phyloP scores from a whole-genome alignment of 2,113 vertebrate species.

The Cyprinodon brontotheroides region DNA sequence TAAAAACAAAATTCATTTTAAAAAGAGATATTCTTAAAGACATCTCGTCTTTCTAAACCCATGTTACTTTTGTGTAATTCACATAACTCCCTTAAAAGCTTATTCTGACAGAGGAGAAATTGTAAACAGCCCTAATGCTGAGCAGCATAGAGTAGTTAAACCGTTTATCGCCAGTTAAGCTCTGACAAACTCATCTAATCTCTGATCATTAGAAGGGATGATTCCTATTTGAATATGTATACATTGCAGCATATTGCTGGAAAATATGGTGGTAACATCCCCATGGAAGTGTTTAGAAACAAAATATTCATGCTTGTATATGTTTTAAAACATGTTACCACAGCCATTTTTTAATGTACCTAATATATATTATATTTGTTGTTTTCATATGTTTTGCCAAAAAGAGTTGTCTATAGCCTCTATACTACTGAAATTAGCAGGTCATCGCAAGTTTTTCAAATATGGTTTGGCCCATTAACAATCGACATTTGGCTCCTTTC shows the following conservation, averaged over 20 bases:
- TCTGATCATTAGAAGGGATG: conserved; percentile 41
- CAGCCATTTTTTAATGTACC: no score
- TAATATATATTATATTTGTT: no score
- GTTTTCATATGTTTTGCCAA: no score
- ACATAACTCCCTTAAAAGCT: conserved; percentile 24
- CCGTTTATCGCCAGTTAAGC: conserved; percentile 57
- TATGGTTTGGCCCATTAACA: no score
- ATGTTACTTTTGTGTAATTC: not conserved
- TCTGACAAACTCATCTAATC: conserved; percentile 30
- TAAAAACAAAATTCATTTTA: not conserved
- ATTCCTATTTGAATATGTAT: conserved; percentile 58
- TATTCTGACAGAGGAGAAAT: conserved; percentile 31
- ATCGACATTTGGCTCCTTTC: no score
- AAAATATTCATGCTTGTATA: not conserved
- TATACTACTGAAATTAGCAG: no score
- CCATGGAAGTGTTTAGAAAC: not conserved
- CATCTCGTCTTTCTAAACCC: not conserved
- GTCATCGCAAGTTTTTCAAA: no score
- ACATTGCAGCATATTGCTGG: conserved; percentile 24
- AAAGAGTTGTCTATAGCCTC: no score
- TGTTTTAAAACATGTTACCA: not conserved
- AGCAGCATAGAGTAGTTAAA: conserved; percentile 29
- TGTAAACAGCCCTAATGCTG: conserved; percentile 35
- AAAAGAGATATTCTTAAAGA: not conserved
- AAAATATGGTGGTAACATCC: conserved; percentile 9